phyloP scores from a whole-genome alignment of 2,888 invertebrate genomes.

The Thymelicus acteon region DNA sequence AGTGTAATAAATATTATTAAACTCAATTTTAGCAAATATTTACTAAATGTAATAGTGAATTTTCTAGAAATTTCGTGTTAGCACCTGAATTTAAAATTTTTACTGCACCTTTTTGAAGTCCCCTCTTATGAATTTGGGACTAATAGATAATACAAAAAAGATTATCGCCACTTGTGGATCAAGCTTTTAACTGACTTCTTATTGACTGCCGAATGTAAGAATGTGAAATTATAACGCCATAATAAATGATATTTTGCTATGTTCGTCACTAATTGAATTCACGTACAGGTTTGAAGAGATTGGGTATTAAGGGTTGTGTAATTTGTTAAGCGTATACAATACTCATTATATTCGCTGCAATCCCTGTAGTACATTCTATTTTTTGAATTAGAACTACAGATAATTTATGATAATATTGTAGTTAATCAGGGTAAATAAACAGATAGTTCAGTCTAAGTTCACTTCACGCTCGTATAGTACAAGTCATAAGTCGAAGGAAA shows the following conservation, averaged over 20 bases:
- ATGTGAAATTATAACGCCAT: conserved; percentile 47
- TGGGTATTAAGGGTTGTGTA: conserved; percentile 82
- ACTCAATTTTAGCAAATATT: conserved; percentile 74
- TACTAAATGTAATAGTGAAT: conserved; percentile 72
- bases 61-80: conserved; percentile 70
- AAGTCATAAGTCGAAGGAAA: conserved; percentile 51
- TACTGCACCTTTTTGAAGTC: conserved; percentile 70
- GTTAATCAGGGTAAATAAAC: conserved; percentile 70
- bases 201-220: conserved; percentile 47
- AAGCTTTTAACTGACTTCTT: conserved; percentile 47
- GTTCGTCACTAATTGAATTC: conserved; percentile 54
- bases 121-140: conserved; percentile 57
- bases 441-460: conserved; percentile 54
- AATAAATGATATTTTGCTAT: conserved; percentile 61
- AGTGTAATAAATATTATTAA: conserved; percentile 74
- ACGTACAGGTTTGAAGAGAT: conserved; percentile 68
- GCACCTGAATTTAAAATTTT: conserved; percentile 71
- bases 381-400: conserved; percentile 52
- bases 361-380: conserved; percentile 54
- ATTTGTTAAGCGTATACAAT: conserved; percentile 78
- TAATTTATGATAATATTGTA: conserved; percentile 56
- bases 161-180: conserved; percentile 50
- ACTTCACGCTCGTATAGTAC: conserved; percentile 51
- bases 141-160: conserved; percentile 52
- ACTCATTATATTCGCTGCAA: conserved; percentile 65